Percentiles rank a stretch among this genome's conserved stretches.
phyloP scores from a whole-genome alignment of 2,113 vertebrate species.

The Collichthys lucidus region DNA sequence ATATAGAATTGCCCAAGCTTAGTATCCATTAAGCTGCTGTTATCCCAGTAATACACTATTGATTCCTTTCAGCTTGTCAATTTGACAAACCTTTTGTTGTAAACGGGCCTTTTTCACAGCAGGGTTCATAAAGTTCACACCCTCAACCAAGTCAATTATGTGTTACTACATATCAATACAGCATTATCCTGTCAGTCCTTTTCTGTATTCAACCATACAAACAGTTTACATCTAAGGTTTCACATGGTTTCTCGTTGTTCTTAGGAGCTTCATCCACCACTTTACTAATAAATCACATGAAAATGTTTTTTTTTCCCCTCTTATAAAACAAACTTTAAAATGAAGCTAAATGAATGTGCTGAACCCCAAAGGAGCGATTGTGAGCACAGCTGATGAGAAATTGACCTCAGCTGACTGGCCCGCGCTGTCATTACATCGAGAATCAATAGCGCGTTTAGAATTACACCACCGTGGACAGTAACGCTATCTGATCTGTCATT shows the following conservation, averaged over 20 bases:
- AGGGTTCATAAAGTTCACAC: slow-evolving; percentile 20
- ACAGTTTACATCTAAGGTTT: not conserved
- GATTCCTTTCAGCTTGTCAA: slow-evolving; percentile 26
- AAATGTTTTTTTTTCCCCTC: not conserved
- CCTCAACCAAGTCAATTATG: not conserved
- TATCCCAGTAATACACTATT: slow-evolving; percentile 3
- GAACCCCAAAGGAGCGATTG: not conserved
- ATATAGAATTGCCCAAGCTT: not conserved
- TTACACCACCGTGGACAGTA: slow-evolving; percentile 51
- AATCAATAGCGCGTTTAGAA: slow-evolving; percentile 51
- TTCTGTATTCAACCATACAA: not conserved
- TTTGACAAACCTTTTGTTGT: slow-evolving; percentile 1
- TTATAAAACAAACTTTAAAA: not conserved
- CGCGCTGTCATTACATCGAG: slow-evolving; percentile 11
- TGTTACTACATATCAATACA: slow-evolving; percentile 15
- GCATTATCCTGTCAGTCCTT: not conserved
- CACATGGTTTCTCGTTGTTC: not conserved
- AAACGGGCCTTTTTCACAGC: slow-evolving; percentile 6
- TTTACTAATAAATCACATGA: not conserved
- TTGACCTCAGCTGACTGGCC: not conserved
- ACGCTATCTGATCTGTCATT: slow-evolving; percentile 50
- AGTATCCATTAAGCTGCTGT: not conserved
- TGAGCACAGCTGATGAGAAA: slow-evolving; percentile 13
- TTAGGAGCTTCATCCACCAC: not conserved
- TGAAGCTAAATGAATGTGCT: not conserved